These are phyloP conservation scores for Plutella xylostella DNA, from an alignment of 2,888 invertebrate genomes.

Conservation along the genomic window DNA sequence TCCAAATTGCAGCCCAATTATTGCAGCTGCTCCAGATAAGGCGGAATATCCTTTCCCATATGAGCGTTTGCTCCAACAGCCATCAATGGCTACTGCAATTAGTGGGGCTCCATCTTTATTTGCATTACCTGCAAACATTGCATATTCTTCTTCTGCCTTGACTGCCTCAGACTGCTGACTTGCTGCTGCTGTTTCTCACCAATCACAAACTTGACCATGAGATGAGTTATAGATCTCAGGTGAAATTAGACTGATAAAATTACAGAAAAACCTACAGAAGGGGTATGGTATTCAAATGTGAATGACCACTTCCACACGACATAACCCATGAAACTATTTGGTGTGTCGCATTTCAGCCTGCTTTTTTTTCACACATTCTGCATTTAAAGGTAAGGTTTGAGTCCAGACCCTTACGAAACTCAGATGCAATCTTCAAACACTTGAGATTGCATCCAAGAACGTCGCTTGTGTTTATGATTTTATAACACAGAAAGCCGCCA, in stretches of 20 bases:
- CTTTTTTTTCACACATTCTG: conserved; percentile 4
- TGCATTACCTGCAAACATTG: conserved; percentile 7
- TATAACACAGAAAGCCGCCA: too few species aligned
- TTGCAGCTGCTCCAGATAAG: conserved; percentile 13
- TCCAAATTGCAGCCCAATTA: conserved; percentile 7
- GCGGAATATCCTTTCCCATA: conserved; percentile 9
- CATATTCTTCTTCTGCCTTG: conserved; percentile 10
- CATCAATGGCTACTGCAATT: conserved; percentile 9
- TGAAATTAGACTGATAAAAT: conserved; percentile 2
- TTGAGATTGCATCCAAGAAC: conserved; percentile 9
- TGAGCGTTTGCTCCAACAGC: conserved; percentile 10
- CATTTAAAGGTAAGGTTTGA: conserved; percentile 9
- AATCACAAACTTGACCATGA: conserved; percentile 9
- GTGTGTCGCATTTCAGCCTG: conserved; percentile 2
- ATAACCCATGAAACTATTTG: conserved; percentile 5
- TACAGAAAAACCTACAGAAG: too few species aligned
- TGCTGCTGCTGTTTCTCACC: conserved; percentile 12
- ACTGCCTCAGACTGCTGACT: conserved; percentile 7
- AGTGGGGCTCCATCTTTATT: conserved; percentile 10
- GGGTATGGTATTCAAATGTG: conserved; percentile 7
- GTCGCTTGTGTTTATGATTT: too few species aligned
- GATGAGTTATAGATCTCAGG: not conserved
- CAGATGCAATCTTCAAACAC: conserved; percentile 7
- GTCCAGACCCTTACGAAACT: conserved; percentile 6
- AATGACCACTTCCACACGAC: conserved; percentile 5